Conservation (phyloP, 2,797 vertebrate genomes). For the Pseudochirops cupreus region DNA sequence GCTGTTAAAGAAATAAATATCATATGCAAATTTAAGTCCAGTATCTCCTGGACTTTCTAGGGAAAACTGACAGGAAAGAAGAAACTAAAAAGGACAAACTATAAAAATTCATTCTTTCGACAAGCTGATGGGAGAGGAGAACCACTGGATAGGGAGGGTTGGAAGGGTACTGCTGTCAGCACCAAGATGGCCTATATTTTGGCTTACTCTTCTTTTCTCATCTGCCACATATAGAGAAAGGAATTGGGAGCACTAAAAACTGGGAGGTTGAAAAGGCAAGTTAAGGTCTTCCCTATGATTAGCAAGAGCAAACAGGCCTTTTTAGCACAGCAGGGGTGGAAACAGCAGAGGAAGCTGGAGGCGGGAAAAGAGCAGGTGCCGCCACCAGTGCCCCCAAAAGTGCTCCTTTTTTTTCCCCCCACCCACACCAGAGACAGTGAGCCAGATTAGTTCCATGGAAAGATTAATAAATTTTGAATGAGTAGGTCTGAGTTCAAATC, state of each 20-base stretch:
- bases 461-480: background rate
- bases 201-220: background rate
- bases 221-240: background rate
- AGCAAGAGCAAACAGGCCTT: background rate
- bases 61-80: background rate
- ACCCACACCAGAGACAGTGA: background rate
- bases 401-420: background rate
- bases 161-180: background rate
- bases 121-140: background rate
- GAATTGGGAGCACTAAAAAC: background rate
- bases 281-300: conserved; percentile 1
- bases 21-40: background rate
- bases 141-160: background rate
- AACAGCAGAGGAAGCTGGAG: background rate
- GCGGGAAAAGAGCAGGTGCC: background rate
- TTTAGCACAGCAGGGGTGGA: background rate
- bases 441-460: background rate
- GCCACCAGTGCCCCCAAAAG: background rate
- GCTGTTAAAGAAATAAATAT: background rate
- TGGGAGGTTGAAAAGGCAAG: background rate
- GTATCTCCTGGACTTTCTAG: background rate
- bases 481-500: background rate
- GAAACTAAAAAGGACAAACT: background rate
- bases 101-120: background rate
- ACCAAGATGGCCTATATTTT: background rate